Conservation (phyloP, 1,140 invertebrate genomes). For the Hyles euphorbiae region DNA sequence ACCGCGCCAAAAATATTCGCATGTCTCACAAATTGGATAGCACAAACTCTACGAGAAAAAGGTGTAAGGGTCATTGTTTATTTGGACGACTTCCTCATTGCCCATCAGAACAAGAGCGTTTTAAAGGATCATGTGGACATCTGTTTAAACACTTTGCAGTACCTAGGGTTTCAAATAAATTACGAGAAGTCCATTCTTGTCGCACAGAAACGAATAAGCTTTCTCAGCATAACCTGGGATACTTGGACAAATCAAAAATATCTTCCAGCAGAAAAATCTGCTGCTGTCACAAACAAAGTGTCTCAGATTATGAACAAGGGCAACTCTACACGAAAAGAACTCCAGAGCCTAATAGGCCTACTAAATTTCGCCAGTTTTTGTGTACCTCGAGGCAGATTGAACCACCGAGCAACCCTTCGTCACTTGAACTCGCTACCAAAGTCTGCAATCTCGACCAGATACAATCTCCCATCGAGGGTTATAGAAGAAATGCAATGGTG, state of each 20-base stretch:
- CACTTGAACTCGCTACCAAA: too few species aligned
- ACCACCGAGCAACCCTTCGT: too few species aligned
- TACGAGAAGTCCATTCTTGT: constrained; percentile 19
- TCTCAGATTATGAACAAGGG: too few species aligned
- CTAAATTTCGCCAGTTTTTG: background rate
- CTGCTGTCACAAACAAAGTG: too few species aligned
- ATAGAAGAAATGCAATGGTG: constrained; percentile 14
- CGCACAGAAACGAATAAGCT: constrained; percentile 13
- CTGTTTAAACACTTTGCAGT: constrained; percentile 11
- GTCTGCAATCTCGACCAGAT: too few species aligned
- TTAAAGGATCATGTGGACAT: constrained; percentile 3
- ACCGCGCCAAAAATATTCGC: constrained; percentile 25
- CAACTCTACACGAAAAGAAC: too few species aligned
- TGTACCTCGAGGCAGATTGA: too few species aligned
- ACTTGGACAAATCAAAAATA: constrained; percentile 24
- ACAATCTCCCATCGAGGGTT: too few species aligned
- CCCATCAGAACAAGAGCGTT: constrained; percentile 9
- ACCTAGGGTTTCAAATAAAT: constrained; percentile 23
- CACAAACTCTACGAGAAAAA: constrained; percentile 26
- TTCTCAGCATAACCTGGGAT: constrained; percentile 30
- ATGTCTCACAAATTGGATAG: constrained; percentile 24
- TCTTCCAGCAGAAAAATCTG: constrained; percentile 25
- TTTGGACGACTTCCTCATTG: constrained; percentile 42
- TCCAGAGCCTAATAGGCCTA: too few species aligned
- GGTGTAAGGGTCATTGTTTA: constrained; percentile 34